Conservation (phyloP, 2,113 vertebrate species). For the Python bivittatus region DNA sequence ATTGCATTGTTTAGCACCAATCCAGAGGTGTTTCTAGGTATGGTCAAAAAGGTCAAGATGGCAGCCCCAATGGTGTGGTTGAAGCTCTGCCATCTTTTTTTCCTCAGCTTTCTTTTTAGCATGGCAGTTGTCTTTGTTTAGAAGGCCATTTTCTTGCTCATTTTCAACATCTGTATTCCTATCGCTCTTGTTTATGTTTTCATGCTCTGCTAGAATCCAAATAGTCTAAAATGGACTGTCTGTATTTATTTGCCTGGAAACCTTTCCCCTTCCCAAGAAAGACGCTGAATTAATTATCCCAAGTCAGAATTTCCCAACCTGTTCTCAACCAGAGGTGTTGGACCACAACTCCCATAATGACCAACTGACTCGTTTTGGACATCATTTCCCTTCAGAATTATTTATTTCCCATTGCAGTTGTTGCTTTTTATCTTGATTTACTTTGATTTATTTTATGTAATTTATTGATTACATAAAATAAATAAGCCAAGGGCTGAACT, state of each 20-base stretch:
- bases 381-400: neutral
- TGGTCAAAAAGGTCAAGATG: neutral
- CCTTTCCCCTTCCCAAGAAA: slow-evolving; percentile 1
- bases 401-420: neutral
- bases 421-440: neutral
- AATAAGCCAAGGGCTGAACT: neutral
- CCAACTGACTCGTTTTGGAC: neutral
- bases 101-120: neutral
- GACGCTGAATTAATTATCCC: neutral
- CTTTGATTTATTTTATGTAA: neutral
- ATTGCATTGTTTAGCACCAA: neutral
- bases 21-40: neutral
- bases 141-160: neutral
- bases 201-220: slow-evolving; percentile 16
- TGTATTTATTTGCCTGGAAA: slow-evolving; percentile 5
- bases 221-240: slow-evolving; percentile 3
- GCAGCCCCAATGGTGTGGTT: neutral
- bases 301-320: neutral
- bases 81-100: neutral
- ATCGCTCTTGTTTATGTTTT: slow-evolving; percentile 21
- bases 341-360: neutral
- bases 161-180: slow-evolving; percentile 5
- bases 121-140: neutral
- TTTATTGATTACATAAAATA: neutral
- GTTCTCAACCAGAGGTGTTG: neutral